phyloP scores from a whole-genome alignment of 2,888 invertebrate species.

The Dasypolia templi region DNA sequence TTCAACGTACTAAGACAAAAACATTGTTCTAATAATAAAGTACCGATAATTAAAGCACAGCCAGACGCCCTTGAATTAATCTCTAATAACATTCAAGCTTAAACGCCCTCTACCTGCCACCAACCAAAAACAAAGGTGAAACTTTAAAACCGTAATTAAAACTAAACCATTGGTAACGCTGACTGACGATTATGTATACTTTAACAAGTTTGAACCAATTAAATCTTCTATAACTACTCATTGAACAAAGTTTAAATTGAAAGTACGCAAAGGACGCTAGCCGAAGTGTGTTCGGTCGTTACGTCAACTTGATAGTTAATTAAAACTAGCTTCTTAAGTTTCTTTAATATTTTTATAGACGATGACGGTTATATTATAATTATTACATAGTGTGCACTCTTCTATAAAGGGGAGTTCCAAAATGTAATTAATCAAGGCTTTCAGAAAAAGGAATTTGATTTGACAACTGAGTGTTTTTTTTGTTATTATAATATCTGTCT shows the following conservation, averaged over 20 bases:
- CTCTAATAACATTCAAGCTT: constrained; percentile 17
- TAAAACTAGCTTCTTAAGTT: constrained; percentile 58
- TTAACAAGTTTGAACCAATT: constrained; percentile 59
- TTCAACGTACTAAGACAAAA: constrained; percentile 6
- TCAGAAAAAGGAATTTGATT: constrained; percentile 7
- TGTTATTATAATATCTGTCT: neutral
- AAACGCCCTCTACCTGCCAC: constrained; percentile 3
- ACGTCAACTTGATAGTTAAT: constrained; percentile 60
- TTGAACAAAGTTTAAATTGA: constrained; percentile 64
- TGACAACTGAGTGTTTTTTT: neutral
- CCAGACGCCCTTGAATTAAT: constrained; percentile 28
- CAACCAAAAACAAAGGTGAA: constrained; percentile 35
- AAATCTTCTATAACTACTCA: constrained; percentile 63
- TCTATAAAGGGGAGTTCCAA: neutral
- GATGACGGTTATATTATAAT: constrained; percentile 17
- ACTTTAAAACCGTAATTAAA: constrained; percentile 51
- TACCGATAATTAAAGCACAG: neutral
- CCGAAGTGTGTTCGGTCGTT: constrained; percentile 43
- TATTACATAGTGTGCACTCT: constrained; percentile 14
- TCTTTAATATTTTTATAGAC: constrained; percentile 44
- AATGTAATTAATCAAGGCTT: neutral
- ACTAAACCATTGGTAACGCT: constrained; percentile 39
- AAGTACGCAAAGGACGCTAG: constrained; percentile 56
- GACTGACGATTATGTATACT: constrained; percentile 46
- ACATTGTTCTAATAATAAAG: constrained; percentile 4